Evolutionary conservation across 1,140 invertebrate genomes (phyloP), one percentile per base, ranked within the genome.

Genomic region (Panagrolaimus sp.): DNA sequence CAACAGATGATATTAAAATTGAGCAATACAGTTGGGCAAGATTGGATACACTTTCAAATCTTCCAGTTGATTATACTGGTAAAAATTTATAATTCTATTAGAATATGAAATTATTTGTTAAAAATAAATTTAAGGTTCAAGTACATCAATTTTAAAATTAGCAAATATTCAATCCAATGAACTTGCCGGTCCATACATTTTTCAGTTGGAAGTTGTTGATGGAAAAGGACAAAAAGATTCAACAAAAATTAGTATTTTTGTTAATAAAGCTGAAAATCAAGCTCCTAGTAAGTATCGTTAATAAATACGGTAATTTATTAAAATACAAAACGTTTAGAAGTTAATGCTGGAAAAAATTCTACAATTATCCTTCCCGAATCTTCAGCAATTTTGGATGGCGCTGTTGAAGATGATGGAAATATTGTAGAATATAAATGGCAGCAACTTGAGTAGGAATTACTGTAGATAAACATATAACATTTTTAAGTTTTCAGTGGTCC

Each of bases 1-100:
- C 51, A 4, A 57, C 51, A 8, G 51, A 57, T 57, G 51, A 57
- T 16, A 57, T 57, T 16, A 57, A 57, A 27, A 57, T 57, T 16
- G 51, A 57, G 13, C 27, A 20, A 27, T 57, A 57, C n/a, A 57
- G 27, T 25, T 57, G 51, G 51, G 27, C n/a, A 2, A 20, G 51
- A n/a, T 13, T 27, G n/a, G 51, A 57, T 16, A 57, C 14, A 4
- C 31, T 38, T 38, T 11, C n/a, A 0, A 57, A 57, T 57, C 16
- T 57, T 9, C 51, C 51, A 9, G 20, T 57, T 27, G 51, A 57
- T 57, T 57, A 20, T 20, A 57, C 51, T 4, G 51, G 31, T 38
- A 38, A 38, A 4, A 4, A 4, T 38, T 38, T 2, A 38, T 4
- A 4, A 38, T 38, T 38, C 31, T 7, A 38, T 4, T 38, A 38